Percentiles rank a stretch among this genome's conserved stretches.
phyloP scores from a whole-genome alignment of 2,888 invertebrate species.

The Aleiodes leptofemur region DNA sequence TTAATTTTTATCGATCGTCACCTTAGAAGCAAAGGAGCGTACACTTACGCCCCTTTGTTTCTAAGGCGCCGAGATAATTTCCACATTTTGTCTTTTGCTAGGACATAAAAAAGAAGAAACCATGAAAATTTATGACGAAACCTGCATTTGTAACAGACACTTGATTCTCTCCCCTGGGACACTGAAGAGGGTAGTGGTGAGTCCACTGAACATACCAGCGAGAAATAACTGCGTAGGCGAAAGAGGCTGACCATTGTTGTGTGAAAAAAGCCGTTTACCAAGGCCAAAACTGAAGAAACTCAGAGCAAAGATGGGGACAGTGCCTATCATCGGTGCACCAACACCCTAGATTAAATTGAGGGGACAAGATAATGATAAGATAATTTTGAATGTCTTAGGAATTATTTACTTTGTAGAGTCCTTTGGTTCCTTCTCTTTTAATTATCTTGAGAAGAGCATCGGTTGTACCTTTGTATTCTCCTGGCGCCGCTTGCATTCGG shows the following conservation, averaged over 20 bases:
- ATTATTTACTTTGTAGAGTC: conserved; percentile 66
- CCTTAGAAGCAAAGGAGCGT: no score
- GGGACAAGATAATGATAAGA: background rate
- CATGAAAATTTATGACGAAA: conserved; percentile 36
- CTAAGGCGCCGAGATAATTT: background rate
- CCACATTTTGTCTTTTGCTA: background rate
- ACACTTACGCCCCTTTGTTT: no score
- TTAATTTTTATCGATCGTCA: no score
- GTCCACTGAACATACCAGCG: conserved; percentile 71
- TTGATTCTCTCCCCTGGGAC: conserved; percentile 82
- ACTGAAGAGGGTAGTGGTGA: conserved; percentile 78
- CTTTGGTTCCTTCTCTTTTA: conserved; percentile 75
- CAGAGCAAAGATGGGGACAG: conserved; percentile 80
- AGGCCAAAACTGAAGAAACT: conserved; percentile 81
- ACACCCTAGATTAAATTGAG: conserved; percentile 72
- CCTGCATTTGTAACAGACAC: conserved; percentile 58
- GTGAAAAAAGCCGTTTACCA: conserved; percentile 76
- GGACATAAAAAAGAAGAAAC: background rate
- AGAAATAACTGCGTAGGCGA: conserved; percentile 74
- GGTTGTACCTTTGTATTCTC: conserved; percentile 77
- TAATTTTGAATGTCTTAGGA: background rate
- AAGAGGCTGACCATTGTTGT: conserved; percentile 76
- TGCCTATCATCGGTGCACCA: conserved; percentile 80
- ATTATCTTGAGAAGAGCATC: conserved; percentile 78
- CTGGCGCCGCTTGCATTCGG: conserved; percentile 79